These are phyloP conservation scores for Jaculus jaculus DNA, from an alignment of 2,113 vertebrate species.

Conservation along the genomic window DNA sequence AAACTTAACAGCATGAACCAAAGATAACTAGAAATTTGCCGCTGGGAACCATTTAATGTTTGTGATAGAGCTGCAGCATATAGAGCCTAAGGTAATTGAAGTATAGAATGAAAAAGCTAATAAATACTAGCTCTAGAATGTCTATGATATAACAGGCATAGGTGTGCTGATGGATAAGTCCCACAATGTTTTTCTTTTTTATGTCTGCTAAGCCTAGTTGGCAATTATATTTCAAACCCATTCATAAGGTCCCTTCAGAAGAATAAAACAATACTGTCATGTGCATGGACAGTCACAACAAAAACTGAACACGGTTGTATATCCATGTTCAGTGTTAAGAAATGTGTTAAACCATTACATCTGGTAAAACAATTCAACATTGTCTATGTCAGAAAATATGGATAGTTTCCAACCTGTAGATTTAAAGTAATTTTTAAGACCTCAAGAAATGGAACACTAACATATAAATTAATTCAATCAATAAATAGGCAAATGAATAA, in stretches of 20 bases:
- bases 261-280: slow-evolving; percentile 69
- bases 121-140: slow-evolving; percentile 75
- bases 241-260: slow-evolving; percentile 65
- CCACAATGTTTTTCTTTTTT: slow-evolving; percentile 64
- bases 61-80: slow-evolving; percentile 68
- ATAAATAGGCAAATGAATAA: background rate
- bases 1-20: slow-evolving; percentile 77
- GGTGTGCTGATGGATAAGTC: slow-evolving; percentile 72
- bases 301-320: slow-evolving; percentile 31
- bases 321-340: slow-evolving; percentile 36
- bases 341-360: slow-evolving; percentile 58
- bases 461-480: background rate
- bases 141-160: slow-evolving; percentile 69
- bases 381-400: background rate
- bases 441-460: background rate
- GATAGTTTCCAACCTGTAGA: background rate
- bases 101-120: slow-evolving; percentile 75
- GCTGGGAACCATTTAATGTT: slow-evolving; percentile 76
- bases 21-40: slow-evolving; percentile 80
- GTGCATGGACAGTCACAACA: slow-evolving; percentile 45
- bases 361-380: slow-evolving; percentile 49
- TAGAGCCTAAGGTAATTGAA: slow-evolving; percentile 76
- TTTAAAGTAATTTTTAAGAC: background rate
- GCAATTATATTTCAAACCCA: slow-evolving; percentile 66
- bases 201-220: slow-evolving; percentile 62